phyloP scores from a whole-genome alignment of 2,113 vertebrate genomes.

The Colistium nudipinnis region DNA sequence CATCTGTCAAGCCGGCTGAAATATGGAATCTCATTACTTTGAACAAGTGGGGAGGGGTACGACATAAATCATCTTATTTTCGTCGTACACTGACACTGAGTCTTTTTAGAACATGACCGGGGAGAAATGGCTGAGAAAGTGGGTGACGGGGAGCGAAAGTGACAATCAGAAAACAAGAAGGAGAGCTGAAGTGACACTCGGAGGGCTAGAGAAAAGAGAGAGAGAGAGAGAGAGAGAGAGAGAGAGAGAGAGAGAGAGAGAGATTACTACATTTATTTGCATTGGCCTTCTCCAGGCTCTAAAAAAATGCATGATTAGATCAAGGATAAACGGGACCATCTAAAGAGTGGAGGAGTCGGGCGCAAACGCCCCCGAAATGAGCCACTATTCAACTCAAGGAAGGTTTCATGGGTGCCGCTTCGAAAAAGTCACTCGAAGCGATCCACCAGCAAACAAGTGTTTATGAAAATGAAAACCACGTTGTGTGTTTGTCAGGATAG shows the following conservation, averaged over 20 bases:
- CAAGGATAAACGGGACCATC: background rate
- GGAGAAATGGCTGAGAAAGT: slow-evolving; percentile 45
- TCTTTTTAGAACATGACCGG: slow-evolving; percentile 63
- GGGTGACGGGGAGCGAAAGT: slow-evolving; percentile 43
- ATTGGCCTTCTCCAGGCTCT: background rate
- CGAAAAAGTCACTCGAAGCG: too few species aligned
- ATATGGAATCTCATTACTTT: slow-evolving; percentile 85
- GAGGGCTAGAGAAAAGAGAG: too few species aligned
- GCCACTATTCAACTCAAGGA: background rate
- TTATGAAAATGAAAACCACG: too few species aligned
- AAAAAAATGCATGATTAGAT: background rate
- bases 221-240: background rate
- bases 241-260: background rate
- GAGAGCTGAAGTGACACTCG: slow-evolving; percentile 34
- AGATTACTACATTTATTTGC: background rate
- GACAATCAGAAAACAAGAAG: slow-evolving; percentile 31
- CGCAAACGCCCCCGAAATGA: background rate
- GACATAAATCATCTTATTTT: slow-evolving; percentile 84
- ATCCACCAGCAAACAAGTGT: too few species aligned
- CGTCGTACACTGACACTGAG: slow-evolving; percentile 72
- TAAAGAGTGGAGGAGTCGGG: background rate
- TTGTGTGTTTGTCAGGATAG: slow-evolving; percentile 7
- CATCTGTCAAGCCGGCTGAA: slow-evolving; percentile 81
- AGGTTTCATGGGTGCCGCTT: background rate
- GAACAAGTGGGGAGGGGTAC: slow-evolving; percentile 81